These are phyloP conservation scores for Eulithis prunata DNA, from an alignment of 2,888 invertebrate species.

Conservation along the genomic window DNA sequence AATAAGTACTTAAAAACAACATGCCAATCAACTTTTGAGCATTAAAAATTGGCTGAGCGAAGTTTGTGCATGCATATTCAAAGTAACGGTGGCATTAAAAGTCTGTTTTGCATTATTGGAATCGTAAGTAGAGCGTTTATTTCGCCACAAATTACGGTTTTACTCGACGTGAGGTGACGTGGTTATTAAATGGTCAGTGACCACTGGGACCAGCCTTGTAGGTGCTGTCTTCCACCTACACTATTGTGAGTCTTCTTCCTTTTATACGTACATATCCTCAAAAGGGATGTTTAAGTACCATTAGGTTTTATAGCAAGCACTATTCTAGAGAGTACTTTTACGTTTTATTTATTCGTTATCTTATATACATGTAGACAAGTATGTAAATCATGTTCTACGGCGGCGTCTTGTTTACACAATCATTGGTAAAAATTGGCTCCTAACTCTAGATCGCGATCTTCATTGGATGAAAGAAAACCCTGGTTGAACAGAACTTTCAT, in stretches of 20 bases:
- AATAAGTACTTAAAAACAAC: no score
- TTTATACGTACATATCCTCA: not conserved
- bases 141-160: conserved; percentile 38
- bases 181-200: conserved; percentile 42
- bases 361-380: no score
- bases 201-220: conserved; percentile 37
- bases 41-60: not conserved
- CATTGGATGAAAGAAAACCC: no score
- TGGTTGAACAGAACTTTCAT: no score
- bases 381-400: no score
- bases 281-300: not conserved
- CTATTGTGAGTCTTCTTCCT: conserved; percentile 20
- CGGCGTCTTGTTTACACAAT: no score
- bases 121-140: conserved; percentile 29
- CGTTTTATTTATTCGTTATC: not conserved
- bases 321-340: not conserved
- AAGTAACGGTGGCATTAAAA: conserved; percentile 18
- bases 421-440: no score
- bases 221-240: conserved; percentile 29
- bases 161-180: conserved; percentile 31
- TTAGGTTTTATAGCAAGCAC: not conserved
- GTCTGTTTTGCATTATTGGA: conserved; percentile 21
- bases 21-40: conserved; percentile 5
- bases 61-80: not conserved
- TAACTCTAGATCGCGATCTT: no score